phyloP scores from a whole-genome alignment of 1,140 invertebrate species.

The Patella vulgata region DNA sequence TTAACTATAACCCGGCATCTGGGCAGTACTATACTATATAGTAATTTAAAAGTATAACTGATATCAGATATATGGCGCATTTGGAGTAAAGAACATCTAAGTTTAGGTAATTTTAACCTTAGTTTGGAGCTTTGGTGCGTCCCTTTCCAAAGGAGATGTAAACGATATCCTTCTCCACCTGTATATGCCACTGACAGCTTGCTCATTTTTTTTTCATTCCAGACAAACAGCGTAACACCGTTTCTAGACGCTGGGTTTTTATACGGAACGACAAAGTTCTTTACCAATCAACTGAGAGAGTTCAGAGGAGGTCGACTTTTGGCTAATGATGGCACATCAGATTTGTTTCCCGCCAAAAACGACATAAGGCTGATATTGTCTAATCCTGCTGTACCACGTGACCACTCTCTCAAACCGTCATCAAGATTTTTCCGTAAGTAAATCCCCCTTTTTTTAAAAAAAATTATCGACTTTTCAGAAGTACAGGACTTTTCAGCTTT shows the following conservation, averaged over 20 bases:
- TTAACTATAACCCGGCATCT: too few relatives aligned
- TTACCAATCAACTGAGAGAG: slow-evolving; percentile 71
- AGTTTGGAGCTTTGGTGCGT: too few relatives aligned
- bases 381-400: slow-evolving; percentile 72
- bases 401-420: slow-evolving; percentile 67
- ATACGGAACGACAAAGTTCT: slow-evolving; percentile 73
- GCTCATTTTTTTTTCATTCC: too few relatives aligned
- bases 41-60: too few relatives aligned
- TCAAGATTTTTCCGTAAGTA: slow-evolving; percentile 72
- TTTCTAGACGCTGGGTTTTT: slow-evolving; percentile 73
- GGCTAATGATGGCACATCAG: slow-evolving; percentile 10
- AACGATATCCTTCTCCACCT: too few relatives aligned
- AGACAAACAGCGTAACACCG: slow-evolving; percentile 75
- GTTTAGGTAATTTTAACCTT: too few relatives aligned
- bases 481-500: not conserved
- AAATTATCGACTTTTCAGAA: not conserved
- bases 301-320: slow-evolving; percentile 68
- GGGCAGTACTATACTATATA: too few relatives aligned
- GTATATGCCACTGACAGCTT: too few relatives aligned
- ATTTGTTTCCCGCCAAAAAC: slow-evolving; percentile 68
- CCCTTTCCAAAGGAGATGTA: too few relatives aligned
- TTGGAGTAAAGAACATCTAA: too few relatives aligned
- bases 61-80: too few relatives aligned
- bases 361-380: slow-evolving; percentile 70
- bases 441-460: not conserved